These are phyloP conservation scores for Aphaenogaster floridana DNA, from an alignment of 1,140 invertebrate genomes.

Conservation along the genomic window DNA sequence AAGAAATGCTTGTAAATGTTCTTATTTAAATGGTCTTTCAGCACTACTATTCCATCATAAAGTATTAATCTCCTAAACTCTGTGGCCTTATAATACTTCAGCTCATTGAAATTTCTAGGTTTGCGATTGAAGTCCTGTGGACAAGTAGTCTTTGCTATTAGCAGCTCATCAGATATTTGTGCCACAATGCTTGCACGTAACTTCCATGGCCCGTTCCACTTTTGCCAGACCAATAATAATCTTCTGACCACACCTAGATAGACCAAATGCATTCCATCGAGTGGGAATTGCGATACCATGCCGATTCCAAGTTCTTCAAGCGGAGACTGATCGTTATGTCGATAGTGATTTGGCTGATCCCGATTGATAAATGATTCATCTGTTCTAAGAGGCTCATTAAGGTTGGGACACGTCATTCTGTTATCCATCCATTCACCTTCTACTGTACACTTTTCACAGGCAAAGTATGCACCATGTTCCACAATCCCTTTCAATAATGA, in stretches of 20 bases:
- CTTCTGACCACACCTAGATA: background rate
- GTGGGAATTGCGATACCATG: background rate
- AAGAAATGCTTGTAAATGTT: background rate
- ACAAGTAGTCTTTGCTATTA: background rate
- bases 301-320: background rate
- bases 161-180: too few relatives aligned
- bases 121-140: background rate
- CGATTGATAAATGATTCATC: background rate
- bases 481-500: background rate
- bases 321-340: background rate
- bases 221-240: background rate
- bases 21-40: background rate
- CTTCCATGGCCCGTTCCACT: background rate
- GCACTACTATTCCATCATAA: constrained; percentile 5
- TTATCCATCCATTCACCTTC: background rate
- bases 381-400: background rate
- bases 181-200: background rate
- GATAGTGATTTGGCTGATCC: background rate
- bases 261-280: background rate
- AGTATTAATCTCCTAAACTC: background rate
- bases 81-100: background rate
- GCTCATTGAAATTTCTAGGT: background rate
- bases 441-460: background rate
- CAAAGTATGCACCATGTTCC: background rate
- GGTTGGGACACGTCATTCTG: background rate